phyloP scores from a whole-genome alignment of 2,113 vertebrate species.

The Morone chrysops region DNA sequence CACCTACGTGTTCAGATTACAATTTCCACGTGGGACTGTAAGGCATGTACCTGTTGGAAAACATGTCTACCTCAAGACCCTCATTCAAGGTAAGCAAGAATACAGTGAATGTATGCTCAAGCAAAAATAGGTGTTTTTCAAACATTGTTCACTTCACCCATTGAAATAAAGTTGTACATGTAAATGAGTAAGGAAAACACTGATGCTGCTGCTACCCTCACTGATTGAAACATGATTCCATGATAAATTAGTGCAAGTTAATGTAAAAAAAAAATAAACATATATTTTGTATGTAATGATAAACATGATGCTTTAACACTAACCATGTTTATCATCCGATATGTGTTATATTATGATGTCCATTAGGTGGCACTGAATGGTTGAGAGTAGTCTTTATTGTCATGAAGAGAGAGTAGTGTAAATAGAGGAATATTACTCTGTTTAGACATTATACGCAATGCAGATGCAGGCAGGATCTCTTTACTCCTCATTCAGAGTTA shows the following conservation, averaged over 20 bases:
- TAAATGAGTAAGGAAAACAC: not conserved
- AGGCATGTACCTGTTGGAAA: slow-evolving; percentile 89
- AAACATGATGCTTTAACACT: not conserved
- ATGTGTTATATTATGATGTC: not conserved
- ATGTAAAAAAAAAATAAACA: not conserved
- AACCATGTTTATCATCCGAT: not conserved
- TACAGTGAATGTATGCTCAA: not conserved
- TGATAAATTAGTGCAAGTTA: not conserved
- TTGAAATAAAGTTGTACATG: not conserved
- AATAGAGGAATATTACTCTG: not conserved
- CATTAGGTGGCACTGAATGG: not conserved
- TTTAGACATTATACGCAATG: not conserved
- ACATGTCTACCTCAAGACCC: slow-evolving; percentile 93
- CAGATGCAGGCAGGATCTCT: not conserved
- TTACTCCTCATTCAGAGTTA: not conserved
- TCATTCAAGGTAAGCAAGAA: slow-evolving; percentile 86
- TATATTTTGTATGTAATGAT: not conserved
- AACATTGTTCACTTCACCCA: not conserved
- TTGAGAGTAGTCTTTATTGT: not conserved
- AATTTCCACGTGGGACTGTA: slow-evolving; percentile 86
- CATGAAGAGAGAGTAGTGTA: not conserved
- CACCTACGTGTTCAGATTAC: slow-evolving; percentile 88
- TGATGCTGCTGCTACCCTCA: not conserved
- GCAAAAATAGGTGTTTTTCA: not conserved
- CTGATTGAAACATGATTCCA: not conserved